Percentiles rank a stretch among this genome's conserved stretches.
These are phyloP conservation scores for Myotis pilosus DNA, from an alignment of 2,797 vertebrate genomes.

Conservation along the genomic window DNA sequence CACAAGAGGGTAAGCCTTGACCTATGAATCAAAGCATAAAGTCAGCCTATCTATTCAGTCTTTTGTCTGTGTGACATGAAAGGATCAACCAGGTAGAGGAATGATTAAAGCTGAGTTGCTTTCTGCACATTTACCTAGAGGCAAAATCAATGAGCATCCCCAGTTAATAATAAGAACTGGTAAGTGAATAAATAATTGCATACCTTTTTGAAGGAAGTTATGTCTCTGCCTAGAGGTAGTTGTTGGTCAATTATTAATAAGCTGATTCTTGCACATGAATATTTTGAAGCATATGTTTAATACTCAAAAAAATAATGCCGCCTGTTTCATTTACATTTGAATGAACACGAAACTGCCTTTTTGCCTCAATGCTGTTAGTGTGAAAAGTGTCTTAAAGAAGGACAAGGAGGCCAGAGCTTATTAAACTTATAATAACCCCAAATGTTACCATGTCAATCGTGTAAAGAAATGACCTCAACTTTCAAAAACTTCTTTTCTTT, in stretches of 20 bases:
- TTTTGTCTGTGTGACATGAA: background rate
- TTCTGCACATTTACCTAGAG: background rate
- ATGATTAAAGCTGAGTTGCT: slow-evolving; percentile 19
- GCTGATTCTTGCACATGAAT: background rate
- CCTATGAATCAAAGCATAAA: slow-evolving; percentile 12
- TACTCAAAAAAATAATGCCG: background rate
- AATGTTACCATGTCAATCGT: background rate
- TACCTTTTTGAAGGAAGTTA: background rate
- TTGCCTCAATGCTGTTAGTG: background rate
- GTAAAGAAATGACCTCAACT: background rate
- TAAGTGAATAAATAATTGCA: slow-evolving; percentile 27
- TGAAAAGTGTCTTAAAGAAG: background rate
- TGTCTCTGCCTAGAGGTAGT: background rate
- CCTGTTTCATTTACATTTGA: background rate
- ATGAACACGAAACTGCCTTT: background rate
- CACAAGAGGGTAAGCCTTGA: background rate
- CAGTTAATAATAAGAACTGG: slow-evolving; percentile 14
- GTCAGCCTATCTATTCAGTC: background rate
- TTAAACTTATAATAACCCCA: background rate
- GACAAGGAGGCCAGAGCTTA: background rate
- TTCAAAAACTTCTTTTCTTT: background rate
- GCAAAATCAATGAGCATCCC: slow-evolving; percentile 5
- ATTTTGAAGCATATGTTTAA: background rate
- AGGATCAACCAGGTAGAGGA: background rate
- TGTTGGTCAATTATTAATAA: background rate